phyloP scores from a whole-genome alignment of 2,888 invertebrate species.

The Coenonympha glycerion region DNA sequence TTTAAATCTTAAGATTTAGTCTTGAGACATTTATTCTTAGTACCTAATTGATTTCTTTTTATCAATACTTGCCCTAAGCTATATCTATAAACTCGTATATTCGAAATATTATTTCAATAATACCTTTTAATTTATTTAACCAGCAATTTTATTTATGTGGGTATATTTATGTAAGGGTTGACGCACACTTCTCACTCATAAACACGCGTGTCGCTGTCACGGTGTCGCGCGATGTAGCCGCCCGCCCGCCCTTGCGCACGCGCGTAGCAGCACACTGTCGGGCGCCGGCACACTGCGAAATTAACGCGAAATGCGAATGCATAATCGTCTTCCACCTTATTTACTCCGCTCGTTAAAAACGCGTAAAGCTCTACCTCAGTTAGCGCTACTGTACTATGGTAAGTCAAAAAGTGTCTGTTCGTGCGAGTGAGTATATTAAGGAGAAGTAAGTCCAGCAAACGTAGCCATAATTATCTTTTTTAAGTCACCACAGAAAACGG shows the following conservation, averaged over 20 bases:
- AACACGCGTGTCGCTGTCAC: constrained; percentile 25
- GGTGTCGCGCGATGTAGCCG: constrained; percentile 4
- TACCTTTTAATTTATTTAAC: too few relatives aligned
- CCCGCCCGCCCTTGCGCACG: constrained; percentile 36
- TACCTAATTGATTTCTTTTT: too few relatives aligned
- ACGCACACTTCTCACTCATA: constrained; percentile 51
- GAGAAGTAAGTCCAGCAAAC: too few relatives aligned
- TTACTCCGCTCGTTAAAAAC: constrained; percentile 56
- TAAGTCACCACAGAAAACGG: too few relatives aligned
- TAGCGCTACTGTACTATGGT: constrained; percentile 29
- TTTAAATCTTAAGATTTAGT: too few relatives aligned
- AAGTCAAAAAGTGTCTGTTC: too few relatives aligned
- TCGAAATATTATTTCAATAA: too few relatives aligned
- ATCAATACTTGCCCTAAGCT: too few relatives aligned
- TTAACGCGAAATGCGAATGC: constrained; percentile 49
- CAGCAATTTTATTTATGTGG: background rate
- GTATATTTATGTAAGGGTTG: background rate
- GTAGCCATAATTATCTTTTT: too few relatives aligned
- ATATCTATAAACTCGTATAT: too few relatives aligned
- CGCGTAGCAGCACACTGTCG: constrained; percentile 42
- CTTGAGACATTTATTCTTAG: too few relatives aligned
- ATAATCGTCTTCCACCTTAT: constrained; percentile 56
- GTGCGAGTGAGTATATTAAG: too few relatives aligned
- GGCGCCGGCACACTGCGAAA: constrained; percentile 53
- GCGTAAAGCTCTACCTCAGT: constrained; percentile 43